phyloP scores from a whole-genome alignment of 2,113 vertebrate species.

The Lipophrys pholis region DNA sequence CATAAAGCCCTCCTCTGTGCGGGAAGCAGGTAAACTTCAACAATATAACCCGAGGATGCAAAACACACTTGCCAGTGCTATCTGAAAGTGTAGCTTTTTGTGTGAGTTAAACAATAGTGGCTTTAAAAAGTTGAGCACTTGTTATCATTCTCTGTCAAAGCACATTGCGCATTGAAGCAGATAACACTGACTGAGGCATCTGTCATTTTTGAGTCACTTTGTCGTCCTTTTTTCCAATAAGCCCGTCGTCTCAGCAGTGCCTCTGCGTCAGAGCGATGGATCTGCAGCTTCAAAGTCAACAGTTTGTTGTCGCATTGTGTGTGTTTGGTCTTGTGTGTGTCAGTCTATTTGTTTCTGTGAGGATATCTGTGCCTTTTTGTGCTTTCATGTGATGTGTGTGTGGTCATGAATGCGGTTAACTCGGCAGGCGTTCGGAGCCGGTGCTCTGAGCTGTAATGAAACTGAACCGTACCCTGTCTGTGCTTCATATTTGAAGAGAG shows the following conservation, averaged over 20 bases:
- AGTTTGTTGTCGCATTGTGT: slow-evolving; percentile 7
- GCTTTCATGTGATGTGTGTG: slow-evolving; percentile 22
- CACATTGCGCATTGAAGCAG: slow-evolving; percentile 35
- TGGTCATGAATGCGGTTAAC: slow-evolving; percentile 26
- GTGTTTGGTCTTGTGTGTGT: not conserved
- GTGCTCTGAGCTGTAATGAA: slow-evolving; percentile 61
- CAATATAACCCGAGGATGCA: slow-evolving; percentile 39
- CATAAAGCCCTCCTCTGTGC: slow-evolving; percentile 90
- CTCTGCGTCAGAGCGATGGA: slow-evolving; percentile 22
- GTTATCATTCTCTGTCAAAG: slow-evolving; percentile 33
- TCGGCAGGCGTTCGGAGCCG: slow-evolving; percentile 1
- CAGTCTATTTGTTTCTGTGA: not conserved
- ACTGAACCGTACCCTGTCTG: slow-evolving; percentile 23
- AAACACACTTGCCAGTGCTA: not conserved
- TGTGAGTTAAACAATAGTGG: not conserved
- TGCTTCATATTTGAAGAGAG: slow-evolving; percentile 42
- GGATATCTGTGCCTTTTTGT: not conserved
- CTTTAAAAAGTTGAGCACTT: slow-evolving; percentile 19
- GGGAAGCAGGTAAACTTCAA: slow-evolving; percentile 86
- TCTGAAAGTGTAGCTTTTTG: slow-evolving; percentile 23
- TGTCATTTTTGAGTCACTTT: slow-evolving; percentile 31
- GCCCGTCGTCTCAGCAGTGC: slow-evolving; percentile 26
- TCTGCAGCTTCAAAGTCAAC: slow-evolving; percentile 38
- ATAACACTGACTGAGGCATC: slow-evolving; percentile 24
- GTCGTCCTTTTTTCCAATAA: slow-evolving; percentile 18